phyloP scores from a whole-genome alignment of 1,140 invertebrate genomes.

The Dysdera silvatica region DNA sequence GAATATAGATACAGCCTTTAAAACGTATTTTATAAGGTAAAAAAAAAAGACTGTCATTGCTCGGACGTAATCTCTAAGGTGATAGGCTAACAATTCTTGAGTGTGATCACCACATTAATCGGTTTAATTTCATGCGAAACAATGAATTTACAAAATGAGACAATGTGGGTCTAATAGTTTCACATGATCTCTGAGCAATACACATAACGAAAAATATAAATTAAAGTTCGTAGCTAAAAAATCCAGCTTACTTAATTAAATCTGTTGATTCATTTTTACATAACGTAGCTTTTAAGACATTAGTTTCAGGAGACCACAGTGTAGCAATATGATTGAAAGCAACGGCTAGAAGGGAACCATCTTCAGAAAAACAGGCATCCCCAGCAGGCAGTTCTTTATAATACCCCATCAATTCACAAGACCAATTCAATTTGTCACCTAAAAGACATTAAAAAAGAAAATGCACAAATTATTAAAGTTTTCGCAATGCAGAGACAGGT shows the following conservation, averaged over 20 bases:
- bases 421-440: constrained; percentile 50
- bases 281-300: constrained; percentile 29
- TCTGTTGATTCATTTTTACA: constrained; percentile 7
- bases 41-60: neutral
- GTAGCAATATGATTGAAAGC: constrained; percentile 61
- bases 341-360: constrained; percentile 66
- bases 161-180: neutral
- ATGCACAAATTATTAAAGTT: neutral
- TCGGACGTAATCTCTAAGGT: neutral
- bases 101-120: neutral
- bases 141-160: neutral
- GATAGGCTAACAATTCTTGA: too few relatives aligned
- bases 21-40: neutral
- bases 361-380: constrained; percentile 58
- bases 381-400: constrained; percentile 54
- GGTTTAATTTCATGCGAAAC: neutral
- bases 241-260: constrained; percentile 13
- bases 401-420: constrained; percentile 55
- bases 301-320: constrained; percentile 53
- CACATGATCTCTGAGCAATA: neutral
- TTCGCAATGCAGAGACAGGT: neutral
- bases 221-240: constrained; percentile 15
- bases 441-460: neutral
- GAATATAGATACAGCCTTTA: neutral
- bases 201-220: neutral